Conservation (phyloP, 2,797 vertebrate genomes). For the Rhincodon typus region DNA sequence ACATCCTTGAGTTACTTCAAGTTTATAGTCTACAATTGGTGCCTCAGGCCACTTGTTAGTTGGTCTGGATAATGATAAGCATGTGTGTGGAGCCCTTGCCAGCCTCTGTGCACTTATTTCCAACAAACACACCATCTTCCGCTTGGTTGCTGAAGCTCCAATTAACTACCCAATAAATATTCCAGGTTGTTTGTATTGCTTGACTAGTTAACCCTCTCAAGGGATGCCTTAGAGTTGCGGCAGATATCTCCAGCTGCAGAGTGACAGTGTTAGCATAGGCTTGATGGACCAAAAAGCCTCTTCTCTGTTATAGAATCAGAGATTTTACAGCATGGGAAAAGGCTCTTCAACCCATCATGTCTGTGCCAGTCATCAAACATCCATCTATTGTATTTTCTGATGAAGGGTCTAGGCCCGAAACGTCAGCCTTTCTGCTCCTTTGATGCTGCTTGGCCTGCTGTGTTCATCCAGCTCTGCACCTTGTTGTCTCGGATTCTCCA, state of each 20-base stretch:
- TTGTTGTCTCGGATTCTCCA: too few relatives aligned
- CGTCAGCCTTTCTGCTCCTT: too few relatives aligned
- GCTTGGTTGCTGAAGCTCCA: background rate
- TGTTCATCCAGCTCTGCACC: too few relatives aligned
- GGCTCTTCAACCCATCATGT: too few relatives aligned
- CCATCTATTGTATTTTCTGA: too few relatives aligned
- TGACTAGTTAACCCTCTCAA: background rate
- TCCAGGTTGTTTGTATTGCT: background rate
- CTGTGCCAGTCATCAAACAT: too few relatives aligned
- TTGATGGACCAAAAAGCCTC: background rate
- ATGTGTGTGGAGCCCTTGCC: background rate
- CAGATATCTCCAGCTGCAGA: background rate
- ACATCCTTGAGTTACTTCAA: background rate
- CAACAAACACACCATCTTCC: background rate
- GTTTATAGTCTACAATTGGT: background rate
- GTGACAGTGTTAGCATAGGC: background rate
- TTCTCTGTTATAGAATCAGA: background rate
- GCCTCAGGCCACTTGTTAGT: background rate
- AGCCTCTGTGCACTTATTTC: background rate
- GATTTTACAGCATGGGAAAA: too few relatives aligned
- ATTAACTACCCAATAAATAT: background rate
- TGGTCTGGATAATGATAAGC: slow-evolving; percentile 24
- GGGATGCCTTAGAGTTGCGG: background rate
- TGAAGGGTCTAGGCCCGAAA: too few relatives aligned
- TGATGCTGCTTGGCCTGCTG: too few relatives aligned